These are phyloP conservation scores for Lampropteryx suffumata DNA, from an alignment of 2,888 invertebrate species.

Conservation along the genomic window DNA sequence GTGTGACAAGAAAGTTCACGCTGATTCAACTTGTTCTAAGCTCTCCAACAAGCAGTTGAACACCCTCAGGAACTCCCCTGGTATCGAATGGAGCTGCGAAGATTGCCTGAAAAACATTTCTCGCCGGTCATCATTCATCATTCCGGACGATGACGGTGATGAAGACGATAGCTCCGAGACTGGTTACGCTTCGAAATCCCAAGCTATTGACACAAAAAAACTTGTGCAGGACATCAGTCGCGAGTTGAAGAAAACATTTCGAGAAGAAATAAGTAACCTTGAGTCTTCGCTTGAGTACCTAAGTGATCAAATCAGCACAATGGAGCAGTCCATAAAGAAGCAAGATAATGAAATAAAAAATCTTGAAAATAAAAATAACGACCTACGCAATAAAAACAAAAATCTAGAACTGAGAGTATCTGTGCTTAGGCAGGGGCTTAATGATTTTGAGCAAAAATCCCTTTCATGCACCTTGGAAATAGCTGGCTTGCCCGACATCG, in stretches of 20 bases:
- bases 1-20: slow-evolving; percentile 7
- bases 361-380: slow-evolving; percentile 5
- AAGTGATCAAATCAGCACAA: too few species aligned
- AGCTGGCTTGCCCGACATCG: too few species aligned
- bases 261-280: not conserved
- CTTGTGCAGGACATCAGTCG: too few species aligned
- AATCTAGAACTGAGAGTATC: slow-evolving; percentile 17
- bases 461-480: too few species aligned
- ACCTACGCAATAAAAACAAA: slow-evolving; percentile 5
- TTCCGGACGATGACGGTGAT: too few species aligned
- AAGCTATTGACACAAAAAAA: slow-evolving; percentile 18
- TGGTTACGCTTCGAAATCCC: slow-evolving; percentile 7
- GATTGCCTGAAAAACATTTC: too few species aligned
- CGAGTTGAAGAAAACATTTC: slow-evolving; percentile 31
- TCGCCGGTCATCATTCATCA: too few species aligned
- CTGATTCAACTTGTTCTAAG: slow-evolving; percentile 6
- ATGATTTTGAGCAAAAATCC: slow-evolving; percentile 18
- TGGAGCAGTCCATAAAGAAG: not conserved
- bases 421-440: slow-evolving; percentile 17
- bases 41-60: too few species aligned
- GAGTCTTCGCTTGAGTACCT: too few species aligned
- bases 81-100: too few species aligned
- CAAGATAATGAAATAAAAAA: slow-evolving; percentile 10
- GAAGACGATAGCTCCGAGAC: too few species aligned
- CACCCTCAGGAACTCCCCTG: too few species aligned